Conservation (phyloP, 2,797 vertebrate genomes). For the Dallia pectoralis region DNA sequence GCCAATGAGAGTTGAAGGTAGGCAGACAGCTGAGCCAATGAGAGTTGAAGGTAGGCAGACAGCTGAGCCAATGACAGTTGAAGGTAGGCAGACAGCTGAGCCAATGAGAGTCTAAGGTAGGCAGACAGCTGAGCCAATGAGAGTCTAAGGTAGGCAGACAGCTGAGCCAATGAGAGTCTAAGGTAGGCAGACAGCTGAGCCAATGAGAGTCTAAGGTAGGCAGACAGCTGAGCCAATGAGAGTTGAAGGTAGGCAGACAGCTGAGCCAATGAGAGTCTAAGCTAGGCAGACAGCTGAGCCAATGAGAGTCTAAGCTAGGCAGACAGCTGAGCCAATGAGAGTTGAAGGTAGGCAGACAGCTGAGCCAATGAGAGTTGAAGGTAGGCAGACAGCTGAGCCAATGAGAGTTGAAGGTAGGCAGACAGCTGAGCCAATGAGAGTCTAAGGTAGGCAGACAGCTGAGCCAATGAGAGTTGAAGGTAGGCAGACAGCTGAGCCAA, state of each 20-base stretch:
- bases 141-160: slow-evolving; percentile 19
- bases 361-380: slow-evolving; percentile 38
- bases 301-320: slow-evolving; percentile 32
- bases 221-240: slow-evolving; percentile 26
- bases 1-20: slow-evolving; percentile 34
- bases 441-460: slow-evolving; percentile 14
- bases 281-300: slow-evolving; percentile 21
- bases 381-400: slow-evolving; percentile 27
- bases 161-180: slow-evolving; percentile 34
- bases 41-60: slow-evolving; percentile 22
- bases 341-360: slow-evolving; percentile 1
- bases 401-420: slow-evolving; percentile 30
- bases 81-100: neutral
- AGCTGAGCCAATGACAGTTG: slow-evolving; percentile 32
- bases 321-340: slow-evolving; percentile 30
- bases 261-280: slow-evolving; percentile 33
- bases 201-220: slow-evolving; percentile 29
- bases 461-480: slow-evolving; percentile 34
- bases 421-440: slow-evolving; percentile 30
- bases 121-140: slow-evolving; percentile 32
- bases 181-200: slow-evolving; percentile 15
- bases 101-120: slow-evolving; percentile 40
- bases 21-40: slow-evolving; percentile 23
- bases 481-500: slow-evolving; percentile 17
- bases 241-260: too few species aligned